phyloP scores from a whole-genome alignment of 2,113 vertebrate genomes.

The Lepisosteus oculatus region DNA sequence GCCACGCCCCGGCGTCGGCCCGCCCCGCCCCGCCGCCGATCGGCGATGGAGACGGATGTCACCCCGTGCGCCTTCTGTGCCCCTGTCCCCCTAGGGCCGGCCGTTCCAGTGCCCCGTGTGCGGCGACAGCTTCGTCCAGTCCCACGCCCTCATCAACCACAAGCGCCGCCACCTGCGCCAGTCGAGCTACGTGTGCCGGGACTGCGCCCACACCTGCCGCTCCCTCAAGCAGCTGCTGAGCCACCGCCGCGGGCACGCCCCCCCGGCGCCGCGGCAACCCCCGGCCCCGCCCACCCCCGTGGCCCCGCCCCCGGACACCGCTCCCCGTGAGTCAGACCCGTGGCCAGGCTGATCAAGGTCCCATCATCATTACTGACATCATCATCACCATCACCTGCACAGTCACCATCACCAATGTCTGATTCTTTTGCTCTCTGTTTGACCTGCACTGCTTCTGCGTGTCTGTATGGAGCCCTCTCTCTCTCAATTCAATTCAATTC shows the following conservation, averaged over 20 bases:
- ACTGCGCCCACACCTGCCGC: constrained; percentile 9
- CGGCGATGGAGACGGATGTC: too few relatives aligned
- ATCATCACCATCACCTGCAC: too few relatives aligned
- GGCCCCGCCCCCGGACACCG: neutral
- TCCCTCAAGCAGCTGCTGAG: constrained; percentile 2
- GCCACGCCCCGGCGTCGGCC: neutral
- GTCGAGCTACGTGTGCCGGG: constrained; percentile 3
- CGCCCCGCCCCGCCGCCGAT: neutral
- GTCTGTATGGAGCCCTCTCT: too few relatives aligned
- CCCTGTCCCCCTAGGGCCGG: neutral
- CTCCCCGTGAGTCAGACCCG: neutral
- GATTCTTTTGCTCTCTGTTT: too few relatives aligned
- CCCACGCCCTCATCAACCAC: constrained; percentile 13
- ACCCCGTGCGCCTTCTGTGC: too few relatives aligned
- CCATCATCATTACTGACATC: neutral
- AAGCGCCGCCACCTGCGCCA: constrained; percentile 5
- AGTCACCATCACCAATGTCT: too few relatives aligned
- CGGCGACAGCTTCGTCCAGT: constrained; percentile 15
- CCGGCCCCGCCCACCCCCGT: neutral
- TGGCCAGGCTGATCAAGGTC: too few relatives aligned
- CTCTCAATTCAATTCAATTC: too few relatives aligned
- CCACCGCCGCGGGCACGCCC: neutral
- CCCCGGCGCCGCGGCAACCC: neutral
- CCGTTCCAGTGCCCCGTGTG: constrained; percentile 19
- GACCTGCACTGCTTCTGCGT: too few relatives aligned